A percentile compares a stretch with the other conserved stretches of the same genome.
Evolutionary conservation across 2,113 vertebrate species (phyloP).

Genomic region (Platichthys stellatus): DNA sequence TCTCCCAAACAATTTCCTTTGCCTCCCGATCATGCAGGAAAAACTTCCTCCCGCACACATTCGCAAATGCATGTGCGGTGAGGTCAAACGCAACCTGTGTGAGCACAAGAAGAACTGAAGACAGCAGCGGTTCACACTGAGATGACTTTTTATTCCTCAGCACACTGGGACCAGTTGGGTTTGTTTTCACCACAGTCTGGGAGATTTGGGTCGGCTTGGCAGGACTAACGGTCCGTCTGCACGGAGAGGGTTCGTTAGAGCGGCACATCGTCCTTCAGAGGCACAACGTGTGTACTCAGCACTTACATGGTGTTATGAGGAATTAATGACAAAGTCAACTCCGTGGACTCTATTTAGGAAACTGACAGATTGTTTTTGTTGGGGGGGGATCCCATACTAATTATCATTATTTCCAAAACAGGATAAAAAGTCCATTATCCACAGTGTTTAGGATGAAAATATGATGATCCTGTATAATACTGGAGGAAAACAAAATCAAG

Average conservation of each 20-base stretch:
- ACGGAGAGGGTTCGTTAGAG: background rate
- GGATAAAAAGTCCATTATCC: background rate
- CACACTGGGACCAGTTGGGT: slow-evolving; percentile 53
- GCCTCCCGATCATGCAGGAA: slow-evolving; percentile 16
- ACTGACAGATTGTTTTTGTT: no score
- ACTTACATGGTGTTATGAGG: slow-evolving; percentile 16
- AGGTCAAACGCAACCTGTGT: slow-evolving; percentile 35
- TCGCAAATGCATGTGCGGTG: background rate
- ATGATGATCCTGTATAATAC: background rate
- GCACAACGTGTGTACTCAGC: background rate
- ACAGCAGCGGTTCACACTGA: slow-evolving; percentile 1
- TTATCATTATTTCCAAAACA: background rate
- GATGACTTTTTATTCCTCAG: slow-evolving; percentile 48
- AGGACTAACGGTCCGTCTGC: slow-evolving; percentile 28
- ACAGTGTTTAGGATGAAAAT: background rate
- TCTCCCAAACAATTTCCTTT: slow-evolving; percentile 30
- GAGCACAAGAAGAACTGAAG: background rate
- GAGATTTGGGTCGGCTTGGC: slow-evolving; percentile 17
- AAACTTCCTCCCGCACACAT: background rate
- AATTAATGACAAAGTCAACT: slow-evolving; percentile 16
- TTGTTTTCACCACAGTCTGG: slow-evolving; percentile 39
- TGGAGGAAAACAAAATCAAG: background rate
- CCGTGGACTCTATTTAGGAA: background rate
- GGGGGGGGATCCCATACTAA: no score
- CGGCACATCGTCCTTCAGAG: slow-evolving; percentile 24